Base-by-base conservation (phyloP, 2,113 vertebrate species). In the Hemiprocne comata region DNA sequence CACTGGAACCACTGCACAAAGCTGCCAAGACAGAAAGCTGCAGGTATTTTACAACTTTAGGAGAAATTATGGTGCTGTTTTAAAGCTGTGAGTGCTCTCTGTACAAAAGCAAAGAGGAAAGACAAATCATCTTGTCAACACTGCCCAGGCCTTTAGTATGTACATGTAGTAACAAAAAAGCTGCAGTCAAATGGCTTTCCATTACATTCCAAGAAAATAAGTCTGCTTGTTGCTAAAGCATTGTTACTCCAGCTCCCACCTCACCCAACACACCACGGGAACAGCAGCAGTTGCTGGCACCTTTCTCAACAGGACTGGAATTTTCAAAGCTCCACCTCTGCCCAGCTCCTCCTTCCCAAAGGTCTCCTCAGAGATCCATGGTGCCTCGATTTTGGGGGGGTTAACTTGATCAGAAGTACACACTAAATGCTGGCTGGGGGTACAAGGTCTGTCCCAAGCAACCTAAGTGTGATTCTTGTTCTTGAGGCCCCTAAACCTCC, bases 301-400 rank as follows among this genome's bases (percentile, higher is more conserved):
- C 89, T 70, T 73, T 57, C 81, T 36, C n/a, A 94, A 88, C 16
- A 73, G 46, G 46, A 51, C 55, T 82, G 66, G 92, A 94, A 95
- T 94, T 96, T 90, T 70, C 90, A 93, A 89, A 95, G 94, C 61
- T 86, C 72, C 48, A 40, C 69, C 50, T 67, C 75, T 53, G 78
- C 78, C 64, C 64, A 76, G 86, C 40, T 76, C 19, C 44, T 55
- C n/a, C 48, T 69, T 64, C 73, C 38, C 40, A 65, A 42, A 79
- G 25, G 24, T 62, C 53, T 85, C 51, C 72, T 67, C 62, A 51
- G 58, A 87, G 44, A 23, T 55, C 62, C 69, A 13, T 1, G 4
- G 58, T 57, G 73, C 66, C 73, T 72, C 40, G 21, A 1, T 33
- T 85, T 66, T 20, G 7, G 13, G 10, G 10, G 44, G 48, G 24